Percentiles rank a stretch among this genome's conserved stretches.
phyloP scores from a whole-genome alignment of 1,140 invertebrate species.

The Drosophila gunungcola region DNA sequence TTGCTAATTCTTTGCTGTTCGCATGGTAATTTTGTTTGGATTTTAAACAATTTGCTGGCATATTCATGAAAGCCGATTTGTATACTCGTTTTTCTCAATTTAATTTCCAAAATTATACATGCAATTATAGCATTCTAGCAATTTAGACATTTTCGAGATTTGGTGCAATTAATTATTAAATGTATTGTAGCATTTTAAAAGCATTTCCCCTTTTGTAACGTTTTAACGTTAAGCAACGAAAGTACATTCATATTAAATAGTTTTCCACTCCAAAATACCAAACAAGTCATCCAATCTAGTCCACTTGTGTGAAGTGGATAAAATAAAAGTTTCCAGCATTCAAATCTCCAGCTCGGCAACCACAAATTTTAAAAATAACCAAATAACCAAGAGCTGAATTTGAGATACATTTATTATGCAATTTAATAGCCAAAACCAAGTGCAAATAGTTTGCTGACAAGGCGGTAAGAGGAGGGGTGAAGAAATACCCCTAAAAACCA shows the following conservation, averaged over 20 bases:
- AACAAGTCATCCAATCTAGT: slow-evolving; percentile 7
- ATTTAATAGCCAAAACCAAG: slow-evolving; percentile 76
- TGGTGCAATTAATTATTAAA: neutral
- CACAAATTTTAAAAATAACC: slow-evolving; percentile 65
- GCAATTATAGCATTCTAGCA: too few species aligned
- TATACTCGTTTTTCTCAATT: too few species aligned
- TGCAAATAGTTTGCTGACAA: slow-evolving; percentile 75
- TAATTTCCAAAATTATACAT: too few species aligned
- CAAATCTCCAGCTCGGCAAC: slow-evolving; percentile 7
- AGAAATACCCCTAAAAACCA: slow-evolving; percentile 53
- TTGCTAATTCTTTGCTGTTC: slow-evolving; percentile 9
- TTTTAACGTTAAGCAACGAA: too few species aligned
- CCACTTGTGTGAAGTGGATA: slow-evolving; percentile 3
- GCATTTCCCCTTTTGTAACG: too few species aligned
- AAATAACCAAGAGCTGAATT: slow-evolving; percentile 28
- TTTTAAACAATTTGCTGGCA: too few species aligned
- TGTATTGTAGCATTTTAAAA: too few species aligned
- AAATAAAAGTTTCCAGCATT: slow-evolving; percentile 13
- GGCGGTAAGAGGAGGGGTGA: slow-evolving; percentile 2
- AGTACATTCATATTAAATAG: neutral
- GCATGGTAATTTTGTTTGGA: neutral
- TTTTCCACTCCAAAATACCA: neutral
- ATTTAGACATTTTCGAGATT: neutral
- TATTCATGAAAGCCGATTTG: neutral
- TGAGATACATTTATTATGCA: slow-evolving; percentile 72